Percentiles rank a stretch among this genome's conserved stretches.
Conservation (phyloP, 1,140 invertebrate species). For the Vanessa atalanta region DNA sequence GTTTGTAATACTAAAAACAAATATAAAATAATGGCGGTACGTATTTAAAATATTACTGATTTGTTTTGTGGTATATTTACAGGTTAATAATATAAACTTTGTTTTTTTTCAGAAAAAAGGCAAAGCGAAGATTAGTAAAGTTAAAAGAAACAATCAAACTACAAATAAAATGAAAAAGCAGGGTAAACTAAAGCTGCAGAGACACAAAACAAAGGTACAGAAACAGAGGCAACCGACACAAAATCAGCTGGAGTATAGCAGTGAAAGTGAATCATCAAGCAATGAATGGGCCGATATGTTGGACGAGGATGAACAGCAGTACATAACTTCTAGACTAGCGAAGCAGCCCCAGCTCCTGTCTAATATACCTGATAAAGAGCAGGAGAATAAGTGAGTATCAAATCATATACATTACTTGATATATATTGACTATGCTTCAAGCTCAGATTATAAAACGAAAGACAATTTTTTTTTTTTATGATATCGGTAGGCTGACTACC, state of each 20-base stretch:
- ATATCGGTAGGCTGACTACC: too few relatives aligned
- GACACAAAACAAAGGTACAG: slow-evolving; percentile 72
- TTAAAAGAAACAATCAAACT: slow-evolving; percentile 84
- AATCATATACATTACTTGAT: background rate
- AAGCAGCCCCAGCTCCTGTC: slow-evolving; percentile 67
- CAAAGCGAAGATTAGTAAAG: slow-evolving; percentile 82
- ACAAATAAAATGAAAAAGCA: slow-evolving; percentile 83
- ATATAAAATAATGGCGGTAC: slow-evolving; percentile 60
- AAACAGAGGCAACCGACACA: slow-evolving; percentile 65
- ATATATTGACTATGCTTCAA: too few relatives aligned
- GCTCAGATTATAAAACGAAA: too few relatives aligned
- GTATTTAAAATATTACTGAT: slow-evolving; percentile 32
- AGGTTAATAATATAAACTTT: background rate
- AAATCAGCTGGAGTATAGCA: slow-evolving; percentile 55
- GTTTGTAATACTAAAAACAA: slow-evolving; percentile 9
- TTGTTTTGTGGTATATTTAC: background rate
- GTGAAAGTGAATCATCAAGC: slow-evolving; percentile 71
- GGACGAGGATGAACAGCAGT: slow-evolving; percentile 84
- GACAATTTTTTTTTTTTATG: too few relatives aligned
- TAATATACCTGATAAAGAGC: slow-evolving; percentile 63
- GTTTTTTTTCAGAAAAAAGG: slow-evolving; percentile 71
- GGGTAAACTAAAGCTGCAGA: slow-evolving; percentile 82
- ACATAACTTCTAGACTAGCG: slow-evolving; percentile 80
- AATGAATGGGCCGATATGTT: slow-evolving; percentile 84
- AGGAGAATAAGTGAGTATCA: slow-evolving; percentile 49